These are phyloP conservation scores for Myrmophylax atrothorax DNA, from an alignment of 2,113 vertebrate genomes.

Conservation along the genomic window DNA sequence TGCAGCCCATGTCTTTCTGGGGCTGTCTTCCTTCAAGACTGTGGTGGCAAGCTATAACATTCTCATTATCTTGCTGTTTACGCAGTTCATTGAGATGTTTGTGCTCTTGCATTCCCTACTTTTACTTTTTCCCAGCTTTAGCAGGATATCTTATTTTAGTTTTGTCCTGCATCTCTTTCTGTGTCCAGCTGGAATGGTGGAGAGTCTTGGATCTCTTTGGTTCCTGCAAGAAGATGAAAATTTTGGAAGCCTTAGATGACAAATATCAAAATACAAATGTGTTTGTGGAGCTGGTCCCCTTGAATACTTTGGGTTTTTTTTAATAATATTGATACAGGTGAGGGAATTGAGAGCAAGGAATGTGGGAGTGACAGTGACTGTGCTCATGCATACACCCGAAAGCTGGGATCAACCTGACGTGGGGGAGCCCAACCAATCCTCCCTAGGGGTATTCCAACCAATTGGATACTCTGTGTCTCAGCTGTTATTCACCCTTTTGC, in stretches of 20 bases:
- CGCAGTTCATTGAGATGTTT: background rate
- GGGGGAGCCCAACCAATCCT: background rate
- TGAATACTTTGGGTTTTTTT: background rate
- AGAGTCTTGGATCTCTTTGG: background rate
- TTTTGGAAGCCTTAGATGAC: background rate
- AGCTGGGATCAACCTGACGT: background rate
- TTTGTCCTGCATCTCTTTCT: background rate
- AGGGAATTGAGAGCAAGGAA: background rate
- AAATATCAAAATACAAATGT: background rate
- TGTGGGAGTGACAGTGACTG: background rate
- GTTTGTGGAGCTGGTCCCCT: background rate
- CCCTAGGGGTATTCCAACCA: accelerated
- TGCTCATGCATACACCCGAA: background rate
- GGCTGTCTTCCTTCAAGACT: background rate
- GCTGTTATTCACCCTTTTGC: background rate
- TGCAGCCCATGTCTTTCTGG: background rate
- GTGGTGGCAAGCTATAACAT: background rate
- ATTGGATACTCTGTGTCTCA: background rate
- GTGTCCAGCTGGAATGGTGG: background rate
- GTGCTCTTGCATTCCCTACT: background rate
- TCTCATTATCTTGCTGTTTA: background rate
- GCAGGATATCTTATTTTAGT: background rate
- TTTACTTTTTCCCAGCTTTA: background rate
- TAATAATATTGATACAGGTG: background rate
- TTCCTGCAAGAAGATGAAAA: background rate